A percentile compares a stretch with the other conserved stretches of the same genome.
Evolutionary conservation across 30 jellyfish, hydroid and myxozoan genomes (phyloP).

Genomic region (Hydra vulgaris): DNA sequence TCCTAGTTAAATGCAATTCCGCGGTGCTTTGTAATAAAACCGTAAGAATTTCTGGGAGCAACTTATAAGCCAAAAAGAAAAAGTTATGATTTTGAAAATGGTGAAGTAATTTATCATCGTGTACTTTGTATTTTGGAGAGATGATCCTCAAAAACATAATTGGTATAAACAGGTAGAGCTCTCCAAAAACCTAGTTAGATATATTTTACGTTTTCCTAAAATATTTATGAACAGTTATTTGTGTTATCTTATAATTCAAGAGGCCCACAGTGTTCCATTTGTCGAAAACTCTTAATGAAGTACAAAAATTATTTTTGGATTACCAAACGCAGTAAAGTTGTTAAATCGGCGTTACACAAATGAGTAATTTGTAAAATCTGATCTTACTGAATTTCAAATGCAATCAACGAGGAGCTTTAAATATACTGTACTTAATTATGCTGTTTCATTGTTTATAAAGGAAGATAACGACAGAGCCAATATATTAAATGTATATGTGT

Average conservation of each 20-base stretch:
- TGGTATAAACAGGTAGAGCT: too few species aligned
- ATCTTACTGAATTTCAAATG: conserved; percentile 23
- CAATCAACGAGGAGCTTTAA: neutral
- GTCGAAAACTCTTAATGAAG: conserved; percentile 16
- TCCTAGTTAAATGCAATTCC: too few species aligned
- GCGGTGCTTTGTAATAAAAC: too few species aligned
- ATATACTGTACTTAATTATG: conserved; percentile 14
- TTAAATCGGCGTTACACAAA: neutral
- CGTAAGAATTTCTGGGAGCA: too few species aligned
- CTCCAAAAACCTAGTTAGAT: too few species aligned
- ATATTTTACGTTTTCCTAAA: too few species aligned
- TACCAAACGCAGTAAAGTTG: conserved; percentile 18
- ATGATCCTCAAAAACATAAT: too few species aligned
- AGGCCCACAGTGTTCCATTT: conserved; percentile 25
- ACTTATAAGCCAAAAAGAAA: too few species aligned
- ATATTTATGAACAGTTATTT: conserved; percentile 20
- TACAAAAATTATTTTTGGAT: conserved; percentile 29
- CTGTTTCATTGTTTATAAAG: conserved; percentile 16
- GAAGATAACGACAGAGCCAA: neutral
- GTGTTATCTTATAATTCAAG: conserved; percentile 1
- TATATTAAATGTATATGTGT: conserved; percentile 18
- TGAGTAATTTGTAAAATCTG: conserved; percentile 13
- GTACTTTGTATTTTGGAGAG: neutral
- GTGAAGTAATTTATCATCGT: too few species aligned
- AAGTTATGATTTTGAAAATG: too few species aligned